phyloP scores from a whole-genome alignment of 1,140 invertebrate species.

The Pinna nobilis region DNA sequence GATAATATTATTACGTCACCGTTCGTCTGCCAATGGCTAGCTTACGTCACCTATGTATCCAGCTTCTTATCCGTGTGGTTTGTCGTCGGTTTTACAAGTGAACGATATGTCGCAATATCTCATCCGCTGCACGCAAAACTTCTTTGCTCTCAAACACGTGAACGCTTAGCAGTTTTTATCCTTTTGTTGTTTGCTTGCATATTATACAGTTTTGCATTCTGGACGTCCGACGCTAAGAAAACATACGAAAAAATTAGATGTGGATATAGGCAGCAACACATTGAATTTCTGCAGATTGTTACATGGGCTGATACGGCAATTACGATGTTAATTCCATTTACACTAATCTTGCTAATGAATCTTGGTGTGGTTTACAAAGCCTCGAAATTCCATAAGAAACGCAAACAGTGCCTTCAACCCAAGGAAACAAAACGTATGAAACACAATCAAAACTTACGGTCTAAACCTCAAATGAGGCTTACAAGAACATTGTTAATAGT shows the following conservation, averaged over 20 bases:
- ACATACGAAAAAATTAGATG: conserved; percentile 26
- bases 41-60: conserved; percentile 62
- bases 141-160: conserved; percentile 59
- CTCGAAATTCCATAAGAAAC: conserved; percentile 31
- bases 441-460: conserved; percentile 66
- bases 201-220: conserved; percentile 54
- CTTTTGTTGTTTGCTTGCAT: conserved; percentile 48
- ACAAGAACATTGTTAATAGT: conserved; percentile 88
- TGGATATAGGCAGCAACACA: conserved; percentile 14
- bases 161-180: conserved; percentile 37
- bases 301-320: conserved; percentile 78
- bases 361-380: conserved; percentile 37
- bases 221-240: conserved; percentile 30
- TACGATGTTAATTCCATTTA: conserved; percentile 77
- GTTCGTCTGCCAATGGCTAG: conserved; percentile 57
- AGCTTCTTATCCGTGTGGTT: conserved; percentile 71
- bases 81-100: conserved; percentile 70
- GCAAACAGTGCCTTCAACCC: conserved; percentile 33
- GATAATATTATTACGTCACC: conserved; percentile 69
- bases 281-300: conserved; percentile 75
- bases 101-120: conserved; percentile 70
- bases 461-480: conserved; percentile 81
- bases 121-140: conserved; percentile 64
- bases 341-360: conserved; percentile 79
- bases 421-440: conserved; percentile 9